phyloP scores from a whole-genome alignment of 2,888 invertebrate species.

The Tetragonula carbonaria region DNA sequence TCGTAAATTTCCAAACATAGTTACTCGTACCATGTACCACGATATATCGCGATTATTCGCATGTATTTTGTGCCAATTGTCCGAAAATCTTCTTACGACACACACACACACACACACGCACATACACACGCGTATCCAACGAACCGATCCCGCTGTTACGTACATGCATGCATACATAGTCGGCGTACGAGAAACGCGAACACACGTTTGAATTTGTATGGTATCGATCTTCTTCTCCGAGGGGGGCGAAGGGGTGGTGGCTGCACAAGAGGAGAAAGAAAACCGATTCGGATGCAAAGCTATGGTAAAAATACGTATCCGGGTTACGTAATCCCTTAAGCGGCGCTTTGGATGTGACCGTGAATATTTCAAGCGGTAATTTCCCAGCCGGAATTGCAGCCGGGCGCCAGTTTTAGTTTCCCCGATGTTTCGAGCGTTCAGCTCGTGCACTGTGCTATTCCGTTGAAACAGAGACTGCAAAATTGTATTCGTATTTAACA shows the following conservation, averaged over 20 bases:
- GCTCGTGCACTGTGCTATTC: conserved; percentile 6
- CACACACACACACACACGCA: no score
- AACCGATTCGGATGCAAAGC: conserved; percentile 23
- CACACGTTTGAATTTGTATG: conserved; percentile 11
- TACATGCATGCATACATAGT: no score
- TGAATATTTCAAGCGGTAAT: conserved; percentile 50
- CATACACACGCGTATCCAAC: no score
- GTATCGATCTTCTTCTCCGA: conserved; percentile 28
- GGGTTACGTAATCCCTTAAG: conserved; percentile 35
- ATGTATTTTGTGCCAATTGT: no score
- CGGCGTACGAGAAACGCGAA: background rate
- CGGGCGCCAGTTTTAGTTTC: conserved; percentile 1
- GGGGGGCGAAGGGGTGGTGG: no score
- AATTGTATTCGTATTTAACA: no score
- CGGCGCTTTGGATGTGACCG: conserved; percentile 20
- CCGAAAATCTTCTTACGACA: no score
- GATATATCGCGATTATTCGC: no score
- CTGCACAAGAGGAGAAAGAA: background rate
- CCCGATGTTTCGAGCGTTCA: background rate
- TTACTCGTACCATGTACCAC: no score
- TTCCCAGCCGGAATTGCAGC: conserved; percentile 32
- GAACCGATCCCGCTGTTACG: no score
- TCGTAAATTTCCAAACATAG: background rate
- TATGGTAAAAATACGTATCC: conserved; percentile 38
- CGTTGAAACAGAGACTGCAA: no score